Conservation (phyloP, 2,888 invertebrate genomes). For the Dusona sp. region DNA sequence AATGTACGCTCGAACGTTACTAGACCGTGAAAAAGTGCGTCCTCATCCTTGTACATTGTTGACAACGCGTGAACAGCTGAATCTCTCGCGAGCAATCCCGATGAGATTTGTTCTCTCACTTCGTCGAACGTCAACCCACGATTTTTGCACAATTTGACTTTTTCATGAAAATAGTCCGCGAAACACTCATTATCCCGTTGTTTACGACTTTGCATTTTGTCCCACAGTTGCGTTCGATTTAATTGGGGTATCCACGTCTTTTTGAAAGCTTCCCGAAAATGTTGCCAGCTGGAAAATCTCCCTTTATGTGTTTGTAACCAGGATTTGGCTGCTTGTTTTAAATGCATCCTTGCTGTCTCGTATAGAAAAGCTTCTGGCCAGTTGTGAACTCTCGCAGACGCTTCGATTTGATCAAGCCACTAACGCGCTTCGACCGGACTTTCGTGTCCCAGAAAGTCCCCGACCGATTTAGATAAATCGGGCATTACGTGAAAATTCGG, state of each 20-base stretch:
- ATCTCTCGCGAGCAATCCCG: conserved; percentile 48
- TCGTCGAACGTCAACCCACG: conserved; percentile 53
- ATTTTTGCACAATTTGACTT: conserved; percentile 58
- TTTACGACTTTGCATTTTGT: conserved; percentile 53
- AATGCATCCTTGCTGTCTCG: conserved; percentile 39
- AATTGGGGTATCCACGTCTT: conserved; percentile 43
- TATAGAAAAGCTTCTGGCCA: conserved; percentile 56
- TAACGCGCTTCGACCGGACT: conserved; percentile 37
- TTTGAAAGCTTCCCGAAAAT: conserved; percentile 45
- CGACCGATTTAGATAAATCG: conserved; percentile 16
- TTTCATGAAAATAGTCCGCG: conserved; percentile 61
- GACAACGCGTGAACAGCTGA: conserved; percentile 47
- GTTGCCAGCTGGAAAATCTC: conserved; percentile 39
- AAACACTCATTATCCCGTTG: conserved; percentile 47
- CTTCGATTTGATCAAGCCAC: conserved; percentile 61
- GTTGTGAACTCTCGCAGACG: conserved; percentile 40
- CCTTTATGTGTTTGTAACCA: conserved; percentile 44
- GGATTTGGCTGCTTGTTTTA: conserved; percentile 42
- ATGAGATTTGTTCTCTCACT: conserved; percentile 43
- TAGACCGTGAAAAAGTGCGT: conserved; percentile 14
- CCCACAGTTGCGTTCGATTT: conserved; percentile 52
- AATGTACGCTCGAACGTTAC: conserved; percentile 12
- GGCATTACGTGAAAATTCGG: conserved; percentile 65
- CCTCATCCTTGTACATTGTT: not conserved
- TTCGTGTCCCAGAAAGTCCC: too few species aligned